Evolutionary conservation across 2,888 invertebrate genomes (phyloP), one percentile per base, ranked within the genome.

Genomic region (Tolmerus cingulatus): DNA sequence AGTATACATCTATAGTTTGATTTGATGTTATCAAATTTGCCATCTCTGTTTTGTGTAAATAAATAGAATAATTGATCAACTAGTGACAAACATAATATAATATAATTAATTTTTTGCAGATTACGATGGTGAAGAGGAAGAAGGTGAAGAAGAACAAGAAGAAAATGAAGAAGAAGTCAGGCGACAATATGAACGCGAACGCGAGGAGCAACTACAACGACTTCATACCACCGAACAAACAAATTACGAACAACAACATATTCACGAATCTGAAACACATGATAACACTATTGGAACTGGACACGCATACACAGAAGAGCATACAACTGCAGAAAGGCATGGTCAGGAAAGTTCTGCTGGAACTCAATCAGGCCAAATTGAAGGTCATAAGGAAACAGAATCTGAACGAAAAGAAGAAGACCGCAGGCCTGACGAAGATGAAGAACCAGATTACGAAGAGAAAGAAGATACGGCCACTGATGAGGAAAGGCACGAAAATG

Each of bases 401-500:
- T 37, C 37, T 34, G 46, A 27, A 16, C 34, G 78, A 16, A 79
- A 16, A 1, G 57, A 19, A 19, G 86, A 76, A 37, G 82, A 86
- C 12, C 87, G 86, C 12, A 86, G 30, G 77, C 85, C 57, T 34
- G 87, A 84, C 30, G 30, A 89, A 34, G 55, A 86, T 37, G 74
- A 89, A 3, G 90, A 89, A 91, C 40, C 77, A 85, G 85, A 46
- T 19, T 77, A 74, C 12, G 79, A 87, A 2, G 55, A 77, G 16
- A 74, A 51, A 5, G 88, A 88, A 57, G 84, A 87, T 34, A 23
- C 51, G 16, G 37, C 3, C 77, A 34, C 19, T 16, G 9, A 77
- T n/a, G 77, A 43, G 5, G 46, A 79, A 19, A 46, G 37, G 46
- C 51, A 5, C 5, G 27, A 9, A 77, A 12, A 37, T 4, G 43